Evolutionary conservation across 2,797 vertebrate genomes (phyloP), one percentile per base, ranked within the genome.

Genomic region (Tangara arthus): DNA sequence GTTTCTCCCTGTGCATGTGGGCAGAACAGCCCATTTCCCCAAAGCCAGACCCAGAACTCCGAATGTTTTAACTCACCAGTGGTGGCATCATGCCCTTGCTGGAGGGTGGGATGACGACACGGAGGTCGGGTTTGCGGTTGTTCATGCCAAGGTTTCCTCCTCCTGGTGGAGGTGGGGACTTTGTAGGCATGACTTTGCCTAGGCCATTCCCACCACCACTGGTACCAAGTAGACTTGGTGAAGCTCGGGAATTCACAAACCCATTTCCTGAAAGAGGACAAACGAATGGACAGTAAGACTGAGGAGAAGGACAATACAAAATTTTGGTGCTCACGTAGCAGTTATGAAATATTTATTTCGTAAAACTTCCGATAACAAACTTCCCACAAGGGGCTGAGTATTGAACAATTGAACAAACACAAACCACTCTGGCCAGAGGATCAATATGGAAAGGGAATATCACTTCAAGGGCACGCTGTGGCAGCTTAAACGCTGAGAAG

Each of bases 41-140:
- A 27, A 28, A 71, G 39, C 9, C 37, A 73, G 21, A 5, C 19
- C 26, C 0, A 76, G 65, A 65, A 60, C 9, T 39, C 9, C 7
- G 37, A 73, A 44, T 11, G 44, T 17, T 72, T 66, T 8, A 64
- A 98, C 98, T 98, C 98, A 99, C 99, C 98, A 99, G 94, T 41
- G 99, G 99, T 68, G 99, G 99, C 99, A 99, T 99, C 99, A 99
- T 99, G 96, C 99, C 98, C 98, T 99, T 99, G 98, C 99, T 99
- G 70, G 99, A 99, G 76, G 99, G 98, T 8, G 99, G 99, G 97
- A 99, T 99, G 96, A 99, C 99, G 37, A 99, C 99, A 83, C 99
- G 98, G 50, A 99, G 98, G 97, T 99, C 99, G 32, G 99, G 99
- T 96, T 99, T 99, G 93, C 99, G 98, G 97, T 97, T 98, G 96